Conservation (phyloP, 2,888 invertebrate genomes). For the Ochropleura leucogaster region DNA sequence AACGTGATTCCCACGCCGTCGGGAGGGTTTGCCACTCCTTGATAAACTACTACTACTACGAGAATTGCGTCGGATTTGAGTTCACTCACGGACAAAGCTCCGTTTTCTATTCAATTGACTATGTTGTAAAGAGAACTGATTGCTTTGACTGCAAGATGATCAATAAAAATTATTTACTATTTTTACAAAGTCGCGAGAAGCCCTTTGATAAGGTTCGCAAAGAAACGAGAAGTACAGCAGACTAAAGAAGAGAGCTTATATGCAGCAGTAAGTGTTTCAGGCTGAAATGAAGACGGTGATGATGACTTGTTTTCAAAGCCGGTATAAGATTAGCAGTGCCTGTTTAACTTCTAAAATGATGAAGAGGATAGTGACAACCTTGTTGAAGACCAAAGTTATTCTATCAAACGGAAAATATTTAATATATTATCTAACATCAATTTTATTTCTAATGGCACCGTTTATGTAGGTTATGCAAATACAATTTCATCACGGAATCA, state of each 20-base stretch:
- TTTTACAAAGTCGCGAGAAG: neutral
- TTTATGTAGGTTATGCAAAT: conserved; percentile 30
- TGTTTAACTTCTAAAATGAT: neutral
- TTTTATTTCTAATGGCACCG: conserved; percentile 3
- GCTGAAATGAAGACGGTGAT: neutral
- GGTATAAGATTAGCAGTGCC: neutral
- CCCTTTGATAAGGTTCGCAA: neutral
- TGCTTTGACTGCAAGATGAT: neutral
- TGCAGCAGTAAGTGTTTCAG: neutral
- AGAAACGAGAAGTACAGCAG: neutral
- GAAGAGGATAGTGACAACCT: neutral
- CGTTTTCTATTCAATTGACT: conserved; percentile 13
- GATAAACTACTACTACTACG: conserved; percentile 20
- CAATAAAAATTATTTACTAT: neutral
- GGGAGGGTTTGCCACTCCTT: conserved; percentile 56
- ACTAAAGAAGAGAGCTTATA: neutral
- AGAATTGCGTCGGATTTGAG: conserved; percentile 31
- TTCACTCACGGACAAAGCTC: conserved; percentile 22
- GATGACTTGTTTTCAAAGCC: too few species aligned
- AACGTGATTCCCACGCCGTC: conserved; percentile 57
- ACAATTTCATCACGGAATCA: conserved; percentile 46
- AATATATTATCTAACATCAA: neutral
- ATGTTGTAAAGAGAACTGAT: conserved; percentile 4
- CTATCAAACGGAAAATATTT: neutral
- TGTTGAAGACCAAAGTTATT: neutral